Evolutionary conservation across 2,888 invertebrate species (phyloP).

Genomic region (Smittia sp.): DNA sequence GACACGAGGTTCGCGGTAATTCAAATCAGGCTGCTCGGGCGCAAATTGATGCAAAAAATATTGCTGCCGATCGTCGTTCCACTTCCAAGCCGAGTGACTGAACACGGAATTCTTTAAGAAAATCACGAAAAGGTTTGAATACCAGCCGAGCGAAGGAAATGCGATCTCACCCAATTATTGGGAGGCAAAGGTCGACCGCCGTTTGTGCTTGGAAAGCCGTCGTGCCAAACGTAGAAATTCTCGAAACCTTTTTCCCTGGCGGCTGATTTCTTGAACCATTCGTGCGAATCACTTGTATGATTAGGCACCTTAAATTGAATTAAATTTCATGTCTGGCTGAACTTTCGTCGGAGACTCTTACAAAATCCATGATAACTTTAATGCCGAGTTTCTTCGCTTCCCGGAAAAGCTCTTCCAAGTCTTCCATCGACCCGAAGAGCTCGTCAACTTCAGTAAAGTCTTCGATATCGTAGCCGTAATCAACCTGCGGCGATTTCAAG

Average conservation of each 20-base stretch:
- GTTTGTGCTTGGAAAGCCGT: constrained; percentile 46
- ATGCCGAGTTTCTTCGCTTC: constrained; percentile 46
- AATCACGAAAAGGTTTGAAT: neutral
- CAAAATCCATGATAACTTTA: constrained; percentile 55
- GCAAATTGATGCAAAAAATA: constrained; percentile 66
- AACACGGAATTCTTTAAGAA: constrained; percentile 53
- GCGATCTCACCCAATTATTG: constrained; percentile 54
- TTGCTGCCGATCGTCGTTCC: constrained; percentile 57
- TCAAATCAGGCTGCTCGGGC: constrained; percentile 63
- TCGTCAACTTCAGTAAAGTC: constrained; percentile 68
- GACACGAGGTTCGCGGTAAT: constrained; percentile 58
- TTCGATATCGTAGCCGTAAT: constrained; percentile 73
- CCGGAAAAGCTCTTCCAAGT: constrained; percentile 60
- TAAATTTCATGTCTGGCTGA: neutral
- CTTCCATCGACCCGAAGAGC: constrained; percentile 67
- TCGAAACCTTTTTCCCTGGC: constrained; percentile 60
- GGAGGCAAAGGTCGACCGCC: constrained; percentile 48
- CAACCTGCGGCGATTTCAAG: constrained; percentile 68
- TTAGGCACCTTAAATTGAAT: constrained; percentile 49
- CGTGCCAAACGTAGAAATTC: constrained; percentile 74
- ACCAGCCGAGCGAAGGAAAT: neutral
- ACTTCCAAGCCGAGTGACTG: constrained; percentile 63
- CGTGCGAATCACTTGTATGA: constrained; percentile 69
- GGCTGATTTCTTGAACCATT: constrained; percentile 76
- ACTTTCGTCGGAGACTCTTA: neutral